Evolutionary conservation across 2,113 vertebrate genomes (phyloP).

Genomic region (Sprattus sprattus): DNA sequence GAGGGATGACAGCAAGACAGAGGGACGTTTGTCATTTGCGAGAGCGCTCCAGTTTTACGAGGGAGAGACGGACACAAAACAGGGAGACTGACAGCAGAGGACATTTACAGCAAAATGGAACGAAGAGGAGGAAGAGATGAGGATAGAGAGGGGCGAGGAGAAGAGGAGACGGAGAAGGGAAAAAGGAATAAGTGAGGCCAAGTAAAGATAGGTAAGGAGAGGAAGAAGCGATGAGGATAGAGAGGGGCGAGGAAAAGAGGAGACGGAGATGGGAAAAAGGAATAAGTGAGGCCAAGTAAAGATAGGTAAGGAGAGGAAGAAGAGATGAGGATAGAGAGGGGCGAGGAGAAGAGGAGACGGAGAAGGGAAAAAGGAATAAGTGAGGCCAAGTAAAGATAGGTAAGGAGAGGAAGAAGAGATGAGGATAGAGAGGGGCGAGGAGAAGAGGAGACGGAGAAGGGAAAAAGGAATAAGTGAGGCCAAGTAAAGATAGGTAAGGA

Average conservation of each 20-base stretch:
- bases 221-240: slow-evolving; percentile 30
- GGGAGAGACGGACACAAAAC: slow-evolving; percentile 8
- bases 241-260: slow-evolving; percentile 11
- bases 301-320: slow-evolving; percentile 47
- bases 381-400: slow-evolving; percentile 39
- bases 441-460: not conserved
- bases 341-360: not conserved
- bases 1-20: slow-evolving; percentile 49
- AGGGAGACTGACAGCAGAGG: slow-evolving; percentile 48
- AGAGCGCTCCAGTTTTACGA: slow-evolving; percentile 16
- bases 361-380: slow-evolving; percentile 31
- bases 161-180: not conserved
- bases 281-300: slow-evolving; percentile 41
- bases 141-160: slow-evolving; percentile 14
- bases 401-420: slow-evolving; percentile 39
- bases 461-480: slow-evolving; percentile 39
- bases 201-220: slow-evolving; percentile 39
- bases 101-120: slow-evolving; percentile 22
- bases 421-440: slow-evolving; percentile 13
- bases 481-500: slow-evolving; percentile 36
- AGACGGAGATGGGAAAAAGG: not conserved
- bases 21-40: slow-evolving; percentile 48
- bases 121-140: not conserved
- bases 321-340: not conserved
- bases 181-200: slow-evolving; percentile 38